These are phyloP conservation scores for Notarius quadriscutis DNA, from an alignment of 2,113 vertebrate species.

Conservation along the genomic window DNA sequence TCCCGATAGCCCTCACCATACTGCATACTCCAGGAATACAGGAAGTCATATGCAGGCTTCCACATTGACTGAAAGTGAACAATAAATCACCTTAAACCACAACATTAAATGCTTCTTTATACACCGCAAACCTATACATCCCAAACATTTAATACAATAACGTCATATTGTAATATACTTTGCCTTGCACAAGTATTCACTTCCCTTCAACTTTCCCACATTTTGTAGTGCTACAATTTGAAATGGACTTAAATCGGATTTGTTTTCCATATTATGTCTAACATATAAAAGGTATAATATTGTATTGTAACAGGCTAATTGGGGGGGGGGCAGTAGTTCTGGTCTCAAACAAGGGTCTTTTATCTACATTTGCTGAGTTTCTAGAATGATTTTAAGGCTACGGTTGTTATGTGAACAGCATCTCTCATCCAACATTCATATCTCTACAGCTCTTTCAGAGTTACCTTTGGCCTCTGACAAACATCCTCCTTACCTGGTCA, in stretches of 20 bases:
- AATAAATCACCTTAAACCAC: neutral
- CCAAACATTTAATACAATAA: neutral
- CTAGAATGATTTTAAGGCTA: neutral
- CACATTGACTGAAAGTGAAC: conserved; percentile 86
- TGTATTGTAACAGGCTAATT: no score
- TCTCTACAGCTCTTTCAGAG: neutral
- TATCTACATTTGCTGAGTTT: neutral
- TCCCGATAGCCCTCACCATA: conserved; percentile 87
- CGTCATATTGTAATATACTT: neutral
- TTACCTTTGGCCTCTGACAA: neutral
- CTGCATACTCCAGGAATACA: conserved; percentile 86
- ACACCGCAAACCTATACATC: neutral
- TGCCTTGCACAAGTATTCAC: neutral
- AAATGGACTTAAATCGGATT: neutral
- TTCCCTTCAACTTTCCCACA: neutral
- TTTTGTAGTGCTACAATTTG: neutral
- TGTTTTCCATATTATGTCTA: no score
- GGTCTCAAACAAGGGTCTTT: no score
- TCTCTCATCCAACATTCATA: neutral
- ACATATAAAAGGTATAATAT: no score
- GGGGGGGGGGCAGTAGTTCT: no score
- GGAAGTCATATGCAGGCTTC: conserved; percentile 98
- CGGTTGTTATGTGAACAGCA: neutral
- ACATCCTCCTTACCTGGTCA: neutral
- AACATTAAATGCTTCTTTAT: neutral